Percentiles rank a stretch among this genome's conserved stretches.
These are phyloP conservation scores for Agrilus planipennis DNA, from an alignment of 1,140 invertebrate species.

Conservation along the genomic window DNA sequence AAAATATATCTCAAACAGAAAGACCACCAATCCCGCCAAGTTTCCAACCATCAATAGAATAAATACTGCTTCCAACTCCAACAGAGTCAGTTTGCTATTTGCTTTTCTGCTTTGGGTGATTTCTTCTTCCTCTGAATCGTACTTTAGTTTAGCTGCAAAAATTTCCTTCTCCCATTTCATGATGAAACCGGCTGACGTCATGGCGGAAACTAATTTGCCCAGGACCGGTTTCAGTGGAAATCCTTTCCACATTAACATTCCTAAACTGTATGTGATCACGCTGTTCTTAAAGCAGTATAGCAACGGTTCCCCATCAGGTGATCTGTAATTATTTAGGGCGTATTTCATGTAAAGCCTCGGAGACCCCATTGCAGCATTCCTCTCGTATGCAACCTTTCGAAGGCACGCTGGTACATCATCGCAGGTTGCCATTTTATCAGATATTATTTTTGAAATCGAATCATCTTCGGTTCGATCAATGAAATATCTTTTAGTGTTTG, in stretches of 20 bases:
- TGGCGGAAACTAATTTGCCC: constrained; percentile 6
- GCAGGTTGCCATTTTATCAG: constrained; percentile 8
- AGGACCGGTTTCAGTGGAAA: constrained; percentile 10
- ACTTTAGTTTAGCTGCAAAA: too few species aligned
- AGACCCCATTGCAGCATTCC: constrained; percentile 7
- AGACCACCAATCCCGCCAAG: too few species aligned
- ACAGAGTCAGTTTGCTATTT: too few species aligned
- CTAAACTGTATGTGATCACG: constrained; percentile 10
- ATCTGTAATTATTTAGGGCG: constrained; percentile 5
- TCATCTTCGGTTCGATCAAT: background rate
- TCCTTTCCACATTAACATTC: constrained; percentile 10
- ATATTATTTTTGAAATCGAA: background rate
- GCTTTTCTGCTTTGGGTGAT: too few species aligned
- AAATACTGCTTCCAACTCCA: too few species aligned
- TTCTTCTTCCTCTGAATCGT: too few species aligned
- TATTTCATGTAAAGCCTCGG: constrained; percentile 12
- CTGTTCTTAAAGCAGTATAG: constrained; percentile 12
- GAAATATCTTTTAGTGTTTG: constrained; percentile 1
- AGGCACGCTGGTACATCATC: constrained; percentile 10
- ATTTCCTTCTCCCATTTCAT: constrained; percentile 7
- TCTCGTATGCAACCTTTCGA: constrained; percentile 7
- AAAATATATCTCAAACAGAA: too few species aligned
- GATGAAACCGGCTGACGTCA: constrained; percentile 10
- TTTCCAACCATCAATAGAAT: too few species aligned
- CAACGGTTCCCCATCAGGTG: constrained; percentile 9